Base-by-base conservation (phyloP, 1,140 invertebrate genomes). In the Idris sp. region DNA sequence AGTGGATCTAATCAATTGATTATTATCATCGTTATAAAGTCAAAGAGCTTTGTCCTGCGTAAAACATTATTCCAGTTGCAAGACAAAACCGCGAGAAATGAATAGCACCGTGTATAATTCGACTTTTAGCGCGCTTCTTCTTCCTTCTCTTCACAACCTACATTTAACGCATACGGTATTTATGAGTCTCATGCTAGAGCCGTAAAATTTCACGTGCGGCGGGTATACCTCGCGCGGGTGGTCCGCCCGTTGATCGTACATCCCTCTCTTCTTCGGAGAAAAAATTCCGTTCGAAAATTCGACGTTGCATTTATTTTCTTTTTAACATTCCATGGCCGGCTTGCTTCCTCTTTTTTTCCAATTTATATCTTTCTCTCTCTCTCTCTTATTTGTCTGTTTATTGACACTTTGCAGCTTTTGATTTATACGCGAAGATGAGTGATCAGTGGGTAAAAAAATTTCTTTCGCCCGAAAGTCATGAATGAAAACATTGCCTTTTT, bases 131-230 rank as follows among this genome's bases (percentile, higher is more conserved):
- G 48, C 64, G 51, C 62, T 35, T n/a, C 13, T 11, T 18, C 36
- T 33, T 14, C 26, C 28, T 43, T 44, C 18, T 58, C 36, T 61
- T 8, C 54, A 51, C 71, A 74, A 51, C 58, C 72, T 68, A 74
- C 72, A 74, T 74, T 74, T 68, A 64, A 74, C 64, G 72, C 62
- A 56, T 31, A 40, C 41, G 49, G 72, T 74, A 74, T 74, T 74
- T 74, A 74, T 58, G 64, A 58, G 62, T 49, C 64, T 64, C 62
- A 58, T 64, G 72, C 54, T 68, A 68, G 72, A 68, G 64, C 58
- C 71, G 71, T 74, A 67, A 67, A 74, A 67, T 74, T 73, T 74
- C 62, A 74, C 71, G 71, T 74, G 61, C 71, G 61, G 53, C 38
- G 43, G 64, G n/a, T n/a, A n/a, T 58, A 36, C 15, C 33, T 49